A percentile compares a stretch with the other conserved stretches of the same genome.
Conservation (phyloP, 2,113 vertebrate genomes). For the Otolemur garnettii region DNA sequence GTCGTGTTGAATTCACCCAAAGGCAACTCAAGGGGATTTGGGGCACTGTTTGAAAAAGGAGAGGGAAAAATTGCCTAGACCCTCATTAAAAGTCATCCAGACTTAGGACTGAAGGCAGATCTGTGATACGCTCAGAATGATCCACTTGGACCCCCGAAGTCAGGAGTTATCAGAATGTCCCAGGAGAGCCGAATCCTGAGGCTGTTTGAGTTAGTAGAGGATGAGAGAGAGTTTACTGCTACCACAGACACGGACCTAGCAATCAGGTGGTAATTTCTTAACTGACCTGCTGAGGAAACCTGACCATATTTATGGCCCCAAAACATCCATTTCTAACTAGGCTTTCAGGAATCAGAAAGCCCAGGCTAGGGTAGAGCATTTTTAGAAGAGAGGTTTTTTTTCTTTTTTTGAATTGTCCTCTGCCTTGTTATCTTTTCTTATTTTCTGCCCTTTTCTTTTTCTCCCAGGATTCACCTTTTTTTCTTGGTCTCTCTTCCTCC, state of each 20-base stretch:
- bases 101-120: not conserved
- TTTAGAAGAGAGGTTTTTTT: not conserved
- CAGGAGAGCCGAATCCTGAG: not conserved
- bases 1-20: not conserved
- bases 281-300: not conserved
- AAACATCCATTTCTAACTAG: not conserved
- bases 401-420: not conserved
- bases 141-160: not conserved
- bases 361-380: not conserved
- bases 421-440: not conserved
- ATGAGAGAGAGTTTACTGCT: not conserved
- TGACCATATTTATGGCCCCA: not conserved
- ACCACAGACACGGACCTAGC: fast-evolving
- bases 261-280: not conserved
- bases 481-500: not conserved
- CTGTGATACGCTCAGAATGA: not conserved
- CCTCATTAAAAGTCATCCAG: not conserved
- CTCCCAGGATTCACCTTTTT: not conserved
- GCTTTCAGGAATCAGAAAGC: not conserved
- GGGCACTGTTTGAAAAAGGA: not conserved
- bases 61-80: not conserved
- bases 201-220: not conserved
- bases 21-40: not conserved
- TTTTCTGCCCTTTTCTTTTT: not conserved
- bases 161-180: too few relatives aligned